These are phyloP conservation scores for Speoplatyrhinus poulsoni DNA, from an alignment of 2,113 vertebrate species.

Conservation along the genomic window DNA sequence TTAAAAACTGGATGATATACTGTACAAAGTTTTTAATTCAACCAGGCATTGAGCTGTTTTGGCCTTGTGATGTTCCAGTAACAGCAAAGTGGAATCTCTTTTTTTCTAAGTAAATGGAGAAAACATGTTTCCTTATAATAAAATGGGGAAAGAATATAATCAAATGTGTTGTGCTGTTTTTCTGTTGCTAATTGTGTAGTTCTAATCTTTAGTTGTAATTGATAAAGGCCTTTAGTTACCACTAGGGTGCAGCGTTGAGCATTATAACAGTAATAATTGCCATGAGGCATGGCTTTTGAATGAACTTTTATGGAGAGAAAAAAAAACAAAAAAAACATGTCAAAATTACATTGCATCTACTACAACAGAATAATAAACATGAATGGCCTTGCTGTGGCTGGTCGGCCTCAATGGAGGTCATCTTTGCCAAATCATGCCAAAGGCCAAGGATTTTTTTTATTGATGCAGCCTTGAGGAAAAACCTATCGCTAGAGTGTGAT, in stretches of 20 bases:
- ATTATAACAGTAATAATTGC: too few relatives aligned
- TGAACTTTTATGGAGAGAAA: too few relatives aligned
- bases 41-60: constrained; percentile 74
- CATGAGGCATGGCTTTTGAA: too few relatives aligned
- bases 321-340: too few relatives aligned
- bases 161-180: constrained; percentile 7
- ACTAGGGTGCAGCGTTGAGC: constrained; percentile 24
- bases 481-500: too few relatives aligned
- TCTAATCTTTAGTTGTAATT: not conserved
- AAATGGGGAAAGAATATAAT: constrained; percentile 72
- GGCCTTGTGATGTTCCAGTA: constrained; percentile 85
- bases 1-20: constrained; percentile 93
- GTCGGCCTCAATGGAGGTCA: too few relatives aligned
- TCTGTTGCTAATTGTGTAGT: not conserved
- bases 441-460: too few relatives aligned
- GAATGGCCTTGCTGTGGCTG: too few relatives aligned
- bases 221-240: not conserved
- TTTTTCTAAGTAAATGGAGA: constrained; percentile 88
- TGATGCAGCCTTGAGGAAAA: too few relatives aligned
- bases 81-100: constrained; percentile 82
- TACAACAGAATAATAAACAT: too few relatives aligned
- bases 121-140: constrained; percentile 86
- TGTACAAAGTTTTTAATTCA: constrained; percentile 90
- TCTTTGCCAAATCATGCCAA: too few relatives aligned
- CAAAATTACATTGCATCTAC: too few relatives aligned